phyloP scores from a whole-genome alignment of 2,888 invertebrate genomes.

The Drosophila peninsularis region DNA sequence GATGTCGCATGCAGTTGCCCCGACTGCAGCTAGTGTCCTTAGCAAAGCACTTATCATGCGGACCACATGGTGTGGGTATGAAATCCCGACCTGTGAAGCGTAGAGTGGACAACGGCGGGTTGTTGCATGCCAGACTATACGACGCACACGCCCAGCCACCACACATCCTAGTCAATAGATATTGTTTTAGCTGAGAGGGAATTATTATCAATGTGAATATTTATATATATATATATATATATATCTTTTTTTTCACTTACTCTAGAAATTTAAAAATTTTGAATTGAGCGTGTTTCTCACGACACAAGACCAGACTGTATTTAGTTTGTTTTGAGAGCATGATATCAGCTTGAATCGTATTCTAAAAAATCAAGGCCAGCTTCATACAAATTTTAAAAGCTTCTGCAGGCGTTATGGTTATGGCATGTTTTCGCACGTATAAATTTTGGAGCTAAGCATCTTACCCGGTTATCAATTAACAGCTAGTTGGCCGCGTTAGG shows the following conservation, averaged over 20 bases:
- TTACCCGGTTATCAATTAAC: neutral
- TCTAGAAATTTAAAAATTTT: conserved; percentile 1
- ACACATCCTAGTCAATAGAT: conserved; percentile 45
- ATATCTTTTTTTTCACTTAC: conserved; percentile 7
- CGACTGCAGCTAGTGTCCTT: conserved; percentile 52
- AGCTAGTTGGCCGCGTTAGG: neutral
- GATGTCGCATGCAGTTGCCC: conserved; percentile 52
- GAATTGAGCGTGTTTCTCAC: conserved; percentile 8
- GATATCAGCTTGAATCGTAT: neutral
- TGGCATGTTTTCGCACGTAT: neutral
- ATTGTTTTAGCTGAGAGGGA: neutral
- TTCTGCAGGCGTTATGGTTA: neutral
- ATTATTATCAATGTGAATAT: neutral
- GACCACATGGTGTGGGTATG: conserved; percentile 66
- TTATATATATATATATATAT: neutral
- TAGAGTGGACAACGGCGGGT: conserved; percentile 61
- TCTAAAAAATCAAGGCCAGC: conserved; percentile 24
- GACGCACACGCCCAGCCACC: conserved; percentile 74
- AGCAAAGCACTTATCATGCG: conserved; percentile 50
- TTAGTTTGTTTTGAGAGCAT: neutral
- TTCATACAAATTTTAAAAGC: neutral
- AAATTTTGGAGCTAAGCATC: neutral
- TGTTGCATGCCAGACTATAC: conserved; percentile 58
- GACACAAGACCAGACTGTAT: conserved; percentile 13
- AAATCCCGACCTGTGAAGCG: conserved; percentile 64